Evolutionary conservation across 2,797 vertebrate genomes (phyloP), one percentile per base, ranked within the genome.

Genomic region (Neomorphus geoffroyi): DNA sequence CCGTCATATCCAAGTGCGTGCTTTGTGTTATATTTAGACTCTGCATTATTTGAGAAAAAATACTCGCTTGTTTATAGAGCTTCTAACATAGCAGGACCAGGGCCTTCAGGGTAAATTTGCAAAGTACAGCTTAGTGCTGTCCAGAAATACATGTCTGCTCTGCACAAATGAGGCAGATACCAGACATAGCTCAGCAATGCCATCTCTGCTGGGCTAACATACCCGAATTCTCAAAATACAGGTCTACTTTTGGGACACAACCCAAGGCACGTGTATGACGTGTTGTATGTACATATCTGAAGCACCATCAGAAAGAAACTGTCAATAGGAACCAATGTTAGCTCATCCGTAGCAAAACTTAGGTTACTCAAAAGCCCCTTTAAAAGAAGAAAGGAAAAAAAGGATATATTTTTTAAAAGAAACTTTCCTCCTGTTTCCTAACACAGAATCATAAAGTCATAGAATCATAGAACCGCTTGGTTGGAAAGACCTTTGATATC

Each of bases 21-120:
- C 86, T 92, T 75, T 84, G 80, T 1, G 28, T 75, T 88, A 66
- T 81, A 92, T 91, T 93, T 93, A 88, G 73, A 50, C n/a, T 12
- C 46, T 67, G 37, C 53, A 81, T 45, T 88, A 88, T 64, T 70
- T 79, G 64, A 86, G 39, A 80, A 58, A 77, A 90, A 91, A 35
- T 9, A 56, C 69, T 92, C 45, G 57, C 58, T 37, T 89, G 19
- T 77, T 91, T 77, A 60, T 4, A 90, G 35, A 84, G 6, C 51
- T 83, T 73, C 39, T 60, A 75, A 56, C 0, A 0, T 22, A 67
- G 30, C 43, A 80, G 13, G 9, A 10, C 17, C 26, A 56, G 18
- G 41, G 75, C 24, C 72, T 80, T 37, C 10, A 48, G 48, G 77
- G 41, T 27, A 80, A 57, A 87, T 85, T 28, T 89, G 17, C 58